Conservation (phyloP, 2,888 invertebrate species). For the Itoplectis maculator region DNA sequence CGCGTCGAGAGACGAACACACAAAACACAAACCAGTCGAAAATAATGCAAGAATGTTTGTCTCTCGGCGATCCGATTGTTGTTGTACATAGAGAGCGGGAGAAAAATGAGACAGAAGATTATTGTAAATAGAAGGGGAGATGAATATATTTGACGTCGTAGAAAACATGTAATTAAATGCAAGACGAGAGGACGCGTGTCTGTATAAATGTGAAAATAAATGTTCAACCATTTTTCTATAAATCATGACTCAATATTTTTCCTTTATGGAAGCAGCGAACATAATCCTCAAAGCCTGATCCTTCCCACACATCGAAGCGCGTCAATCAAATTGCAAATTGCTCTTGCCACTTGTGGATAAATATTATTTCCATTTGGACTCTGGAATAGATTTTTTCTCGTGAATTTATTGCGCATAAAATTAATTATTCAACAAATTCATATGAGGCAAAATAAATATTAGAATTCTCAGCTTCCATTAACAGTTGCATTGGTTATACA, state of each 20-base stretch:
- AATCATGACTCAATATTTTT: conserved; percentile 15
- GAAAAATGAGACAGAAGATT: conserved; percentile 49
- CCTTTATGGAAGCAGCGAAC: neutral
- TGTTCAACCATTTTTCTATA: conserved; percentile 74
- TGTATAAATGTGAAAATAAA: conserved; percentile 76
- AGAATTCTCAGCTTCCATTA: neutral
- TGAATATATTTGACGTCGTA: conserved; percentile 47
- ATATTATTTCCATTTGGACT: neutral
- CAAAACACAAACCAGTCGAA: conserved; percentile 46
- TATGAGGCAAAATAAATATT: neutral
- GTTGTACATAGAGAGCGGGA: conserved; percentile 52
- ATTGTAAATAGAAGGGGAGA: conserved; percentile 65
- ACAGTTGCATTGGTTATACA: too few species aligned
- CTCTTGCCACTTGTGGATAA: neutral
- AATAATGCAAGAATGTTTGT: conserved; percentile 28
- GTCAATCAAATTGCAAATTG: neutral
- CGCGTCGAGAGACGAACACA: too few species aligned
- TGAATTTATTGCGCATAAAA: too few species aligned
- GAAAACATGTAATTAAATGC: conserved; percentile 33
- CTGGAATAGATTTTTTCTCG: neutral
- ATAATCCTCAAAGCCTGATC: conserved; percentile 6
- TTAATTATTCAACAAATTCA: neutral
- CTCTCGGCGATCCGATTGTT: conserved; percentile 53
- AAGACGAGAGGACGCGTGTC: conserved; percentile 34
- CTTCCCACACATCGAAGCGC: neutral